Evolutionary conservation across 1,140 invertebrate species (phyloP).

Genomic region (Drosophila takahashii): DNA sequence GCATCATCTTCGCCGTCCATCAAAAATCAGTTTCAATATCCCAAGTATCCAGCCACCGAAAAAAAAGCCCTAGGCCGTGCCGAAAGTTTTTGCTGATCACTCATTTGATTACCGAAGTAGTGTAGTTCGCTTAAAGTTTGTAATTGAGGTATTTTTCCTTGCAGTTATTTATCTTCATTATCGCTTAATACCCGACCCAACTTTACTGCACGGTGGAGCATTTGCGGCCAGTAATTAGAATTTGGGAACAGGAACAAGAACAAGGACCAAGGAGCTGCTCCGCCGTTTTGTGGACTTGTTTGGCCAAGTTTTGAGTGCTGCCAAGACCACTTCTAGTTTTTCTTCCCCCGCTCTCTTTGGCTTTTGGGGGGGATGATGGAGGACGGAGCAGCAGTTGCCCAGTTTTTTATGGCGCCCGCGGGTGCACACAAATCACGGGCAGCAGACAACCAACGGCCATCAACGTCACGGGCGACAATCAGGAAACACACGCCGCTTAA

Average conservation of each 20-base stretch:
- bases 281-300: neutral
- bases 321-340: constrained; percentile 48
- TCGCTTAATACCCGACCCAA: constrained; percentile 69
- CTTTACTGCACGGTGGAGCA: constrained; percentile 32
- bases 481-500: constrained; percentile 24
- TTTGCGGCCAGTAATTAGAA: constrained; percentile 38
- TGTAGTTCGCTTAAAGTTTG: constrained; percentile 70
- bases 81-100: constrained; percentile 70
- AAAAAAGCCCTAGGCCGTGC: constrained; percentile 11
- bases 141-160: constrained; percentile 77
- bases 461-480: constrained; percentile 72
- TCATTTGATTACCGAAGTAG: constrained; percentile 78
- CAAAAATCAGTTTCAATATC: constrained; percentile 31
- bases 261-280: neutral
- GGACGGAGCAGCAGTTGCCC: neutral
- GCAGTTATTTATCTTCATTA: constrained; percentile 81
- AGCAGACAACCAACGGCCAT: constrained; percentile 51
- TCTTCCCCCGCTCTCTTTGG: constrained; percentile 3
- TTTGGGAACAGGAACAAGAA: neutral
- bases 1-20: neutral
- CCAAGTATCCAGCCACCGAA: no score
- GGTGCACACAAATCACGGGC: constrained; percentile 69
- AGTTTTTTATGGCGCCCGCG: constrained; percentile 34
- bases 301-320: constrained; percentile 53
- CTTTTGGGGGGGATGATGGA: neutral